Conservation (phyloP, 2,113 vertebrate species). For the Poecilia latipinna region DNA sequence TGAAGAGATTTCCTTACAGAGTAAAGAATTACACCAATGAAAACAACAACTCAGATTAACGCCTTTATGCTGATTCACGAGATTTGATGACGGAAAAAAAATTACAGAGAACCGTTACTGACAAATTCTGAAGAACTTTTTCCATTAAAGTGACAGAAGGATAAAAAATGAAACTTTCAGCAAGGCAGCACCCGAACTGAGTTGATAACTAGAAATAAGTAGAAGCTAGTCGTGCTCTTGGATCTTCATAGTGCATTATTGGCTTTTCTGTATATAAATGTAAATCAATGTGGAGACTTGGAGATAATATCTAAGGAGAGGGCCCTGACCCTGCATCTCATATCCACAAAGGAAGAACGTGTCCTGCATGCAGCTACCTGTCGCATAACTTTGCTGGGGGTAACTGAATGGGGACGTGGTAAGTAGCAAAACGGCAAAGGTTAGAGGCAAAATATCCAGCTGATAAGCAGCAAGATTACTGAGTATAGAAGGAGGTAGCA, state of each 20-base stretch:
- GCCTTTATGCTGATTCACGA: neutral
- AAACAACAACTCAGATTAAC: neutral
- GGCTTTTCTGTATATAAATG: slow-evolving; percentile 39
- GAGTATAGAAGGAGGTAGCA: neutral
- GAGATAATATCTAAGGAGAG: slow-evolving; percentile 34
- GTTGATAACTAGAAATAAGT: neutral
- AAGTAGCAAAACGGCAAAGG: neutral
- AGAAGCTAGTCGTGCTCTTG: neutral
- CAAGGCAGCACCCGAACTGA: neutral
- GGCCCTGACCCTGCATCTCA: slow-evolving; percentile 41
- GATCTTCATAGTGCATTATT: slow-evolving; percentile 11
- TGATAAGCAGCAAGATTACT: neutral
- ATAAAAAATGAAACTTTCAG: neutral
- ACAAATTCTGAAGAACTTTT: neutral
- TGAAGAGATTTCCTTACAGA: neutral
- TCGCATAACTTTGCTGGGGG: neutral
- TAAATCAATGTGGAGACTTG: slow-evolving; percentile 36
- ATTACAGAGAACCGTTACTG: neutral
- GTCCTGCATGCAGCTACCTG: slow-evolving; percentile 13
- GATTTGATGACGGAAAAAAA: neutral
- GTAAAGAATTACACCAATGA: neutral
- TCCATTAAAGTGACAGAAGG: neutral
- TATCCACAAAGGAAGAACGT: slow-evolving; percentile 28
- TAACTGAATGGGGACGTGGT: neutral
- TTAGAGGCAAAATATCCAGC: neutral